These are phyloP conservation scores for Diceros bicornis DNA, from an alignment of 2,797 vertebrate genomes.

Conservation along the genomic window DNA sequence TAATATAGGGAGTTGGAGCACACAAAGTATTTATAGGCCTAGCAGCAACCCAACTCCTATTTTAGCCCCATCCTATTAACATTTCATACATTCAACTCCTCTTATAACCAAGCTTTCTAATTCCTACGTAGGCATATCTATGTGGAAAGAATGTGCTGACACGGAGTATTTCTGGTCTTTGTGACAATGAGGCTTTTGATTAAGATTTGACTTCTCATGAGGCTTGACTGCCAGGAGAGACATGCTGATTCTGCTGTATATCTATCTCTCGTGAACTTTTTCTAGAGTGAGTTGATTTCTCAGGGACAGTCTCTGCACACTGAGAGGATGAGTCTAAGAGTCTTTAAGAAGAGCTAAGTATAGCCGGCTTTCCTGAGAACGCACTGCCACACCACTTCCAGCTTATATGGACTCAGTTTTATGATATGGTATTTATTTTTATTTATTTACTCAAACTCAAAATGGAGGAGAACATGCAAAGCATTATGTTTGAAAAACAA, in stretches of 20 bases:
- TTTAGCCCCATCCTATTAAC: not conserved
- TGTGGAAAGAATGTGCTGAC: not conserved
- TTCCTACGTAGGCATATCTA: not conserved
- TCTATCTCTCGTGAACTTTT: not conserved
- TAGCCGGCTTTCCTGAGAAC: not conserved
- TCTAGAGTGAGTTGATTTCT: not conserved
- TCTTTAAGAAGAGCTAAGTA: not conserved
- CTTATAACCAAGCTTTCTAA: not conserved
- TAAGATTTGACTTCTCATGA: not conserved
- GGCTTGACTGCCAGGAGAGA: not conserved
- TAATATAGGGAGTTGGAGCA: not conserved
- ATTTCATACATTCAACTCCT: not conserved
- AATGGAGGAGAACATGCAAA: slow-evolving; percentile 12
- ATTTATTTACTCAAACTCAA: slow-evolving; percentile 33
- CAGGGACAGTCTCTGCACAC: not conserved
- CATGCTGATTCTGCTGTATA: not conserved
- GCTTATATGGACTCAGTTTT: not conserved
- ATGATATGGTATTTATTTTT: not conserved
- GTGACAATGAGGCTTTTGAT: slow-evolving; percentile 38
- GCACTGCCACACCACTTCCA: not conserved
- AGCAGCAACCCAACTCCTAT: not conserved
- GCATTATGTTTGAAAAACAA: slow-evolving; percentile 30
- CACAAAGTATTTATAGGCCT: not conserved
- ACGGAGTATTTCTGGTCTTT: not conserved
- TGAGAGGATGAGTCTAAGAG: not conserved